These are phyloP conservation scores for Barnardius zonarius DNA, from an alignment of 2,113 vertebrate genomes.

Conservation along the genomic window DNA sequence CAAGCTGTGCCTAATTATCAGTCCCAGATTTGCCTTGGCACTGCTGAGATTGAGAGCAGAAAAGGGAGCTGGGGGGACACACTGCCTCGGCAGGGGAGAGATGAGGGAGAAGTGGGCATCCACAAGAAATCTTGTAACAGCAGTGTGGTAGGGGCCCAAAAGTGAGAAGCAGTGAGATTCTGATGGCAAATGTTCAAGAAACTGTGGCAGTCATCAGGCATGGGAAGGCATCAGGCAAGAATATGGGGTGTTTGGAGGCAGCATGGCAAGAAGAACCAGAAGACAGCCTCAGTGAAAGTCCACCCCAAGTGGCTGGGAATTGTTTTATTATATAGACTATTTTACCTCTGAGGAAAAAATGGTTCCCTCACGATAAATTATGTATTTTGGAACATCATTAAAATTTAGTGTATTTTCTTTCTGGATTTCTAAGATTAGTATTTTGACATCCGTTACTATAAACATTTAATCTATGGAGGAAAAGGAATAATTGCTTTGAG, in stretches of 20 bases:
- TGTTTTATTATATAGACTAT: not conserved
- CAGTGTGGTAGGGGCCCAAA: no score
- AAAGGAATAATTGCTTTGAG: not conserved
- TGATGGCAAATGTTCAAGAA: not conserved
- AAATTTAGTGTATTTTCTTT: slow-evolving; percentile 8
- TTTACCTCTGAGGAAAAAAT: not conserved
- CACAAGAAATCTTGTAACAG: not conserved
- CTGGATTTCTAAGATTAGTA: slow-evolving; percentile 14
- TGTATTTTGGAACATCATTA: slow-evolving; percentile 22
- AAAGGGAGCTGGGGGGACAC: not conserved
- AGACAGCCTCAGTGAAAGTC: not conserved
- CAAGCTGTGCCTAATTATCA: not conserved
- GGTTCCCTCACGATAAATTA: not conserved
- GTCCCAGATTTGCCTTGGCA: not conserved
- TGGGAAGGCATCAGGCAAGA: not conserved
- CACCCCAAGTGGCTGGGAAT: not conserved
- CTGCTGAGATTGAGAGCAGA: not conserved
- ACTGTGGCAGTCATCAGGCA: accelerated
- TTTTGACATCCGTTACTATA: slow-evolving; percentile 37
- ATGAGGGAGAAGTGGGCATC: not conserved
- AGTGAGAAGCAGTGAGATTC: accelerated
- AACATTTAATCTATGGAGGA: not conserved
- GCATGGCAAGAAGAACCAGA: not conserved
- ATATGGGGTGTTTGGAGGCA: not conserved
- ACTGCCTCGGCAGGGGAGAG: not conserved